Percentiles rank a stretch among this genome's conserved stretches.
Conservation (phyloP, 37 sponge, comb jelly and placozoan genomes). For the Ephydatia muelleri region DNA sequence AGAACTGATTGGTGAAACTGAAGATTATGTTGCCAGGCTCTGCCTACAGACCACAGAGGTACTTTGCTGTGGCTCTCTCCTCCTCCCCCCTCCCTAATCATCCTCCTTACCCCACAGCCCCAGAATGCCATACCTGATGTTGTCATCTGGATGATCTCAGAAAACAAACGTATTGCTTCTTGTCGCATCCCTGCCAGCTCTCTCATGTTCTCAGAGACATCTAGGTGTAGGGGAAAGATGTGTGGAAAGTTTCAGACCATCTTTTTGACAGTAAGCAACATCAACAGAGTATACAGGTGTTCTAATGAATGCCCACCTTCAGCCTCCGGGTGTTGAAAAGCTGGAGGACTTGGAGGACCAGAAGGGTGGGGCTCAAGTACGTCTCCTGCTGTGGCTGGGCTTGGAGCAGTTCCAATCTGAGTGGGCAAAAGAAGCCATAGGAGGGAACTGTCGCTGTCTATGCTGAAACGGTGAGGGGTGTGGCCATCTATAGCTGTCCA, state of each 20-base stretch:
- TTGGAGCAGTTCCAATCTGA: slow-evolving; percentile 70
- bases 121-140: slow-evolving; percentile 97
- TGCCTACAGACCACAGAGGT: slow-evolving; percentile 85
- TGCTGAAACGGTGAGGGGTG: slow-evolving; percentile 89
- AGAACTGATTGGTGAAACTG: slow-evolving; percentile 62
- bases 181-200: slow-evolving; percentile 85
- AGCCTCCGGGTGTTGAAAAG: slow-evolving; percentile 85
- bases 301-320: neutral
- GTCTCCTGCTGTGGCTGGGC: slow-evolving; percentile 91
- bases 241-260: slow-evolving; percentile 89
- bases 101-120: slow-evolving; percentile 49
- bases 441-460: slow-evolving; percentile 87
- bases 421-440: slow-evolving; percentile 57
- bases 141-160: slow-evolving; percentile 98
- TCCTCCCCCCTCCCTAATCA: neutral
- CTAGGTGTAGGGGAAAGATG: slow-evolving; percentile 72
- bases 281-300: neutral
- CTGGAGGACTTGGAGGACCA: slow-evolving; percentile 71
- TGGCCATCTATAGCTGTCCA: neutral
- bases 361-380: slow-evolving; percentile 71
- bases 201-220: slow-evolving; percentile 74
- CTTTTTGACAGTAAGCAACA: slow-evolving; percentile 66
- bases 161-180: slow-evolving; percentile 86
- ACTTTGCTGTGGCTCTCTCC: neutral
- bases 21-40: slow-evolving; percentile 69